Conservation (phyloP, 2,888 invertebrate species). For the Spodoptera exigua region DNA sequence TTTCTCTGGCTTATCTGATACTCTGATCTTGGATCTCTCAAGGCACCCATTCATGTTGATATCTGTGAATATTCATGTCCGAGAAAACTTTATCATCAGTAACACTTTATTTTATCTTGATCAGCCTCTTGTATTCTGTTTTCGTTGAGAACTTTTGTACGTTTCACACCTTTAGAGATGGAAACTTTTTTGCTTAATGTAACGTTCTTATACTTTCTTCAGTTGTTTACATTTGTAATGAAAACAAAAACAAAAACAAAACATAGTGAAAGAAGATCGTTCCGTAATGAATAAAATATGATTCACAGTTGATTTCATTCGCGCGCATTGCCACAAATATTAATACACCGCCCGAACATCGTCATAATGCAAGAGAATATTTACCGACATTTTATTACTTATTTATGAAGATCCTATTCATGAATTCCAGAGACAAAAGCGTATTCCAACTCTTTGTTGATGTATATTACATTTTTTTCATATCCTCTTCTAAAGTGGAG, state of each 20-base stretch:
- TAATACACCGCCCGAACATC: constrained; percentile 25
- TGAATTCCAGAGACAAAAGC: constrained; percentile 58
- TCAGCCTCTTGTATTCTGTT: constrained; percentile 27
- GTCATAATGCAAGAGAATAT: constrained; percentile 36
- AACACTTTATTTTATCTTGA: constrained; percentile 38
- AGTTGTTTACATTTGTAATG: background rate
- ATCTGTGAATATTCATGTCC: constrained; percentile 47
- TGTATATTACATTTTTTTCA: constrained; percentile 56
- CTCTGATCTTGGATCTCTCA: constrained; percentile 60
- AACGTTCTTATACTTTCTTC: background rate
- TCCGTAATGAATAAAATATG: constrained; percentile 16
- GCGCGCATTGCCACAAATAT: constrained; percentile 25
- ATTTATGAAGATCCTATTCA: constrained; percentile 65
- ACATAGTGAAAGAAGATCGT: constrained; percentile 8
- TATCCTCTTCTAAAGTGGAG: constrained; percentile 26
- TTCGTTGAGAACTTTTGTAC: constrained; percentile 7
- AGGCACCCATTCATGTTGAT: constrained; percentile 56
- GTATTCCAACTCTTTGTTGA: constrained; percentile 46
- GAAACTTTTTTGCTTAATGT: background rate
- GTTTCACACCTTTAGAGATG: background rate
- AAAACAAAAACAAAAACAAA: constrained; percentile 1
- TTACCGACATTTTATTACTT: constrained; percentile 48
- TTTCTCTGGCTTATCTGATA: constrained; percentile 61
- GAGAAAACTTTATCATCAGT: constrained; percentile 40
- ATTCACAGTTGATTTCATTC: constrained; percentile 8